A percentile compares a stretch with the other conserved stretches of the same genome.
Evolutionary conservation across 2,797 vertebrate species (phyloP).

Genomic region (Platyrinchus mystaceus): DNA sequence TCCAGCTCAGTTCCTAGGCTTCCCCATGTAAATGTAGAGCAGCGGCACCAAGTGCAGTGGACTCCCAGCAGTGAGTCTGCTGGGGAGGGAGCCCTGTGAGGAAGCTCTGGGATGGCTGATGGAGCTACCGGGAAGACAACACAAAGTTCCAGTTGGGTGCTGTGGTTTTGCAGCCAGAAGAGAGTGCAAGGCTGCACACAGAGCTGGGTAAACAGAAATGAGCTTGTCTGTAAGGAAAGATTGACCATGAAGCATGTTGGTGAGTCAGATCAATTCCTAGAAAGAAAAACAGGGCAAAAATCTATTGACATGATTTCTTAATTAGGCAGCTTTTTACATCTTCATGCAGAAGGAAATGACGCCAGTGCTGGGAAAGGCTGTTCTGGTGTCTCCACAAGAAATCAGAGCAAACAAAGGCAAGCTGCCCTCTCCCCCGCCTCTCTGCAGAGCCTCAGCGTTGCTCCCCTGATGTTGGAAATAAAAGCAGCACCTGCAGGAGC

Average conservation of each 20-base stretch:
- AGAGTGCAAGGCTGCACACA: background rate
- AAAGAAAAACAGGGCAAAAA: slow-evolving; percentile 9
- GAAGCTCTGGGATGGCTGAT: background rate
- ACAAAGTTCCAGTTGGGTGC: background rate
- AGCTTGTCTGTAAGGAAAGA: background rate
- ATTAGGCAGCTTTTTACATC: background rate
- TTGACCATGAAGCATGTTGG: background rate
- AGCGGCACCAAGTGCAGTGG: background rate
- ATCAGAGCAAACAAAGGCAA: background rate
- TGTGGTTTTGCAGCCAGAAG: background rate
- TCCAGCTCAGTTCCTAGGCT: background rate
- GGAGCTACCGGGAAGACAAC: background rate
- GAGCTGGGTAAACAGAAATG: background rate
- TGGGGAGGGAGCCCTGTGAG: background rate
- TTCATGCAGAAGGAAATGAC: background rate
- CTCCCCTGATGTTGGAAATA: background rate
- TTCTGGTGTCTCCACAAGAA: background rate
- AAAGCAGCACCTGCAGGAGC: background rate
- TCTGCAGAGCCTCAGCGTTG: background rate
- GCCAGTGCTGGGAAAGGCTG: background rate
- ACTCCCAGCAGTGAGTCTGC: background rate
- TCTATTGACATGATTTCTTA: background rate
- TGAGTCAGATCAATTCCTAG: slow-evolving; percentile 41
- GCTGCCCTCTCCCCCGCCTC: background rate
- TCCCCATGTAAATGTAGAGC: background rate